Conservation (phyloP, 2,113 vertebrate species). For the Siniperca chuatsi region DNA sequence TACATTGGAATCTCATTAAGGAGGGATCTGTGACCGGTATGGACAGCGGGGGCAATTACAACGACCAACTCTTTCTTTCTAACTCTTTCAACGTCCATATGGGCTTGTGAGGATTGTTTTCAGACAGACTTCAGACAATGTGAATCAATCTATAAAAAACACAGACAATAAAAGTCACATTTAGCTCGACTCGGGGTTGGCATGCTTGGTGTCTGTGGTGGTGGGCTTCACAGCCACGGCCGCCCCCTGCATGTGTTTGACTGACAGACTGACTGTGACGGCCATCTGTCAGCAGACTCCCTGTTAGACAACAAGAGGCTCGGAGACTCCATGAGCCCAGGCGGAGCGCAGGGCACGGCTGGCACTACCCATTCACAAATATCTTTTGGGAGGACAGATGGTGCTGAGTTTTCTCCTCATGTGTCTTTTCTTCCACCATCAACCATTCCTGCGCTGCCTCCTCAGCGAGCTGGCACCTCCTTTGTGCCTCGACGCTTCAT, state of each 20-base stretch:
- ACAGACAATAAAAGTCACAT: not conserved
- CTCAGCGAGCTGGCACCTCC: constrained; percentile 55
- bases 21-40: no score
- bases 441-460: constrained; percentile 49
- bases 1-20: no score
- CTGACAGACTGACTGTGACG: constrained; percentile 66
- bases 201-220: constrained; percentile 1
- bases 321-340: constrained; percentile 26
- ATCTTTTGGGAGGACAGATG: constrained; percentile 75
- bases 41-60: no score
- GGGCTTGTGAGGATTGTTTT: not conserved
- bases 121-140: not conserved
- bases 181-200: not conserved
- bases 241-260: constrained; percentile 49
- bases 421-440: constrained; percentile 51
- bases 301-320: constrained; percentile 63
- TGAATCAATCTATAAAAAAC: not conserved
- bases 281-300: constrained; percentile 78
- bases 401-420: constrained; percentile 61
- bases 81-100: not conserved
- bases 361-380: constrained; percentile 66
- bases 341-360: constrained; percentile 32
- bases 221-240: constrained; percentile 26
- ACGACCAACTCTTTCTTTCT: no score
- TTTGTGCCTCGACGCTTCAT: constrained; percentile 61